A percentile compares a stretch with the other conserved stretches of the same genome.
phyloP scores from a whole-genome alignment of 2,888 invertebrate genomes.

The Heliconius ethilla region DNA sequence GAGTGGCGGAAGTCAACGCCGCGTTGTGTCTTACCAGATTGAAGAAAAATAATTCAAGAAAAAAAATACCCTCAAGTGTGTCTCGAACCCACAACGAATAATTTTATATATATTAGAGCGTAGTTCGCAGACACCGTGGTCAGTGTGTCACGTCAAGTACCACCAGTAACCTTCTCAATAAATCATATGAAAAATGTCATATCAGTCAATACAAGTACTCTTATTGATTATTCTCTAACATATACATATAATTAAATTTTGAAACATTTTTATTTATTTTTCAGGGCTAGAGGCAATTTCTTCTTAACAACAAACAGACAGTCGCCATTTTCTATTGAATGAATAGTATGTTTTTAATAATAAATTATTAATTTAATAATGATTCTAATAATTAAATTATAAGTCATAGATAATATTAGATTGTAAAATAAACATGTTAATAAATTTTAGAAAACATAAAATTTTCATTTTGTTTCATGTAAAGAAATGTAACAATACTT shows the following conservation, averaged over 20 bases:
- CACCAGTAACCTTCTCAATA: too few species aligned
- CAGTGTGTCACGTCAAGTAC: too few species aligned
- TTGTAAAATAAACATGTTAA: conserved; percentile 3
- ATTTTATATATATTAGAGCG: too few species aligned
- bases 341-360: conserved; percentile 41
- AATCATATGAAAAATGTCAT: too few species aligned
- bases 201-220: too few species aligned
- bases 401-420: neutral
- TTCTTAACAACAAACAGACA: conserved; percentile 76
- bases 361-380: conserved; percentile 4
- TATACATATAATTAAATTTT: neutral
- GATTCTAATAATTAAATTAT: neutral
- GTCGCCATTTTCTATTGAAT: conserved; percentile 78
- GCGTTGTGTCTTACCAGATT: too few species aligned
- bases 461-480: neutral
- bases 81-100: too few species aligned
- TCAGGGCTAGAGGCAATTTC: conserved; percentile 79
- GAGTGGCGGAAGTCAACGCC: too few species aligned
- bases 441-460: neutral
- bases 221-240: too few species aligned
- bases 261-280: conserved; percentile 51
- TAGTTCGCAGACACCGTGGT: too few species aligned
- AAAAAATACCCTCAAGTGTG: too few species aligned
- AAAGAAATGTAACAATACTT: neutral
- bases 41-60: too few species aligned